Conservation (phyloP, 2,888 invertebrate genomes). For the Diarsia dahlii region DNA sequence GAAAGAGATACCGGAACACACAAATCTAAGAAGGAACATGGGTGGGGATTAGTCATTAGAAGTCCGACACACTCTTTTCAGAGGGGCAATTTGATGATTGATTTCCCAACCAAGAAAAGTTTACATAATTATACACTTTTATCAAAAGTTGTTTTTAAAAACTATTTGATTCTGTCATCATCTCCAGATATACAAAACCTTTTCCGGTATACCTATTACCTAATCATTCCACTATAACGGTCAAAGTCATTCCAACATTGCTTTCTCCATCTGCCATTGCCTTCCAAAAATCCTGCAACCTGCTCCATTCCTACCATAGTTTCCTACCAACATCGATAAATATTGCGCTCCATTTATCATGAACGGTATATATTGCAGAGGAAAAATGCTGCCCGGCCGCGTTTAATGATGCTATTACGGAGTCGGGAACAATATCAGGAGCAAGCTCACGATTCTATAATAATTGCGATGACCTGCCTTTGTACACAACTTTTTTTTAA, state of each 20-base stretch:
- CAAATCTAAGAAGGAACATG: too few relatives aligned
- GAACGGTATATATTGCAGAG: slow-evolving; percentile 67
- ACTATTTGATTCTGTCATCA: not conserved
- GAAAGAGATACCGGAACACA: too few relatives aligned
- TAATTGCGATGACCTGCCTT: slow-evolving; percentile 62
- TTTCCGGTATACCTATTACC: too few relatives aligned
- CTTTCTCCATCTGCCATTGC: slow-evolving; percentile 34
- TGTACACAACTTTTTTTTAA: slow-evolving; percentile 51
- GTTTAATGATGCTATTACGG: slow-evolving; percentile 78
- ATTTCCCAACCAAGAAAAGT: too few relatives aligned
- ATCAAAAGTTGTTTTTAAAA: not conserved
- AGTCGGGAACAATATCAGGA: slow-evolving; percentile 70
- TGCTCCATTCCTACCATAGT: slow-evolving; percentile 32
- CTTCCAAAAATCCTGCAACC: slow-evolving; percentile 44
- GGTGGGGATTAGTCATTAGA: too few relatives aligned
- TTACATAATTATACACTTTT: too few relatives aligned
- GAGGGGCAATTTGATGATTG: too few relatives aligned
- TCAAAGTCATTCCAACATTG: slow-evolving; percentile 15
- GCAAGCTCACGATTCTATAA: slow-evolving; percentile 59
- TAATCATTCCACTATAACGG: slow-evolving; percentile 35
- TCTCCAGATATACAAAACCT: not conserved
- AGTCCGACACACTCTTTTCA: too few relatives aligned
- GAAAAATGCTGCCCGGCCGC: slow-evolving; percentile 65
- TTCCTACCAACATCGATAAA: slow-evolving; percentile 68
- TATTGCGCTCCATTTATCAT: slow-evolving; percentile 73